Percentiles rank a stretch among this genome's conserved stretches.
Conservation (phyloP, 2,113 vertebrate species). For the Aleadryas rufinucha region DNA sequence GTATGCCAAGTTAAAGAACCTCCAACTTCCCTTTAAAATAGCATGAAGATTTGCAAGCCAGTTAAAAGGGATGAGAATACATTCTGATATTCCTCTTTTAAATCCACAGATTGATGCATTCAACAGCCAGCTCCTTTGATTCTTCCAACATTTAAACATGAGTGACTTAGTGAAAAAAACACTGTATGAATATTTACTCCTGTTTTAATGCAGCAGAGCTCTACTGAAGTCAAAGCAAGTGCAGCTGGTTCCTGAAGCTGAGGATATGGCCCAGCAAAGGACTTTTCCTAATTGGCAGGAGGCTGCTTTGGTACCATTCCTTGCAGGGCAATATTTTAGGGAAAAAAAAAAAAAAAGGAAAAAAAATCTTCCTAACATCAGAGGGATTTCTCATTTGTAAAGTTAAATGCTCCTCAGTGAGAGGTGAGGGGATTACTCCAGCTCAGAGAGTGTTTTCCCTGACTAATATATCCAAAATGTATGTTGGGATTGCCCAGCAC, state of each 20-base stretch:
- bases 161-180: background rate
- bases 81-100: background rate
- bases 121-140: background rate
- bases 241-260: background rate
- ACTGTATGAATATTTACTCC: background rate
- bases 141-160: background rate
- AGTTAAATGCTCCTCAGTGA: constrained; percentile 21
- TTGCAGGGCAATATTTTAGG: background rate
- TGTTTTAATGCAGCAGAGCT: background rate
- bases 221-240: background rate
- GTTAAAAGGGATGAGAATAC: background rate
- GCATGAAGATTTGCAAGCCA: background rate
- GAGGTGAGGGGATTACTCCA: background rate
- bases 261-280: background rate
- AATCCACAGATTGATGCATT: background rate
- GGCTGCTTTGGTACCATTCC: background rate
- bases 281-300: background rate
- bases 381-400: constrained; percentile 22
- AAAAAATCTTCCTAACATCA: background rate
- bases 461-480: constrained; percentile 13
- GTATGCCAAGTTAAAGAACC: background rate
- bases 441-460: constrained; percentile 12
- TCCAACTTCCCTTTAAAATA: background rate
- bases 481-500: constrained; percentile 8
- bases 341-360: background rate